These are phyloP conservation scores for Rhynchopsitta pachyrhyncha DNA, from an alignment of 2,113 vertebrate genomes.

Conservation along the genomic window DNA sequence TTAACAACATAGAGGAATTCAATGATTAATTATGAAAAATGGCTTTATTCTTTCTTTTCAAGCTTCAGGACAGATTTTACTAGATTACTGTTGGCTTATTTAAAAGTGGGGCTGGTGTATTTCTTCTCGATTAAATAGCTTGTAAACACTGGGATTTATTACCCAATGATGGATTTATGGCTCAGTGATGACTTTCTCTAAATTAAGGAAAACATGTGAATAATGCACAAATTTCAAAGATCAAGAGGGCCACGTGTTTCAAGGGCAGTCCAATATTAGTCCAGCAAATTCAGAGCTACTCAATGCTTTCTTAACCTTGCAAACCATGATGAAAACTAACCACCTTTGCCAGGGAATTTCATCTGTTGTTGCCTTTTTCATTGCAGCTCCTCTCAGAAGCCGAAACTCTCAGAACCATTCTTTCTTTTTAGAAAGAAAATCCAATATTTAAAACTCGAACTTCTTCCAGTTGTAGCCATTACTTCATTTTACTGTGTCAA, in stretches of 20 bases:
- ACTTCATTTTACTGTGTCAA: neutral
- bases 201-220: conserved; percentile 50
- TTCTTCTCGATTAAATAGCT: conserved; percentile 23
- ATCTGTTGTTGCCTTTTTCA: neutral
- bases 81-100: neutral
- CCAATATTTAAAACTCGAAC: neutral
- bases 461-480: neutral
- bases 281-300: neutral
- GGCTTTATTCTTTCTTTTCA: neutral
- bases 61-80: conserved; percentile 12
- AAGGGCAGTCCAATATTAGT: neutral
- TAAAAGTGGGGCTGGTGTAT: neutral
- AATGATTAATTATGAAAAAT: neutral
- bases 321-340: neutral
- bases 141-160: conserved; percentile 54
- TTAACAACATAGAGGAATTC: neutral
- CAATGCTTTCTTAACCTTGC: neutral
- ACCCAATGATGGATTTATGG: conserved; percentile 53
- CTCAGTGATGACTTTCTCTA: neutral
- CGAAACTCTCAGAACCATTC: neutral
- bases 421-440: neutral
- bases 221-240: conserved; percentile 17
- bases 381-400: neutral
- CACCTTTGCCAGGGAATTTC: neutral
- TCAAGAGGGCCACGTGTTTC: neutral